Conservation (phyloP, 1,140 invertebrate species). For the Coboldia fuscipes region DNA sequence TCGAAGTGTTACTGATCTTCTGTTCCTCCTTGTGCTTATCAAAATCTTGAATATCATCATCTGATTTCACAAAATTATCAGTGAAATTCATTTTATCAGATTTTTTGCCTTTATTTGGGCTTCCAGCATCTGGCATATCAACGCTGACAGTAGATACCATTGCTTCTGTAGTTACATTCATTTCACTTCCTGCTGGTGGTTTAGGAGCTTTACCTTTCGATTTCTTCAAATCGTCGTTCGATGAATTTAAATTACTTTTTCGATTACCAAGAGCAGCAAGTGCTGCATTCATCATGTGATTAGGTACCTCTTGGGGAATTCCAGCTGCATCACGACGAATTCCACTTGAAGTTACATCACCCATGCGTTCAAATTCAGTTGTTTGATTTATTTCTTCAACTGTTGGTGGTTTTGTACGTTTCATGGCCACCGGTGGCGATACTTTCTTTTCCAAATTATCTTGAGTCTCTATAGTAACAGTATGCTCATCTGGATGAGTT, state of each 20-base stretch:
- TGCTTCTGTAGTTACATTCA: constrained; percentile 6
- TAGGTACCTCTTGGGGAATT: constrained; percentile 35
- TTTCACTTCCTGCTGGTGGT: constrained; percentile 28
- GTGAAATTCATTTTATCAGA: too few species aligned
- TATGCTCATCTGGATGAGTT: constrained; percentile 13
- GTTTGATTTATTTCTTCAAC: constrained; percentile 3
- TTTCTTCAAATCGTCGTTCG: constrained; percentile 28
- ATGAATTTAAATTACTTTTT: too few species aligned
- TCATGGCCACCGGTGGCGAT: constrained; percentile 1
- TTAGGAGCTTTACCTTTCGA: constrained; percentile 50
- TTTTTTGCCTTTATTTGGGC: too few species aligned
- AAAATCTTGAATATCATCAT: constrained; percentile 5
- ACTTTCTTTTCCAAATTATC: constrained; percentile 25
- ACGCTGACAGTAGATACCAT: constrained; percentile 5
- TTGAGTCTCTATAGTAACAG: constrained; percentile 22
- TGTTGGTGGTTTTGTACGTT: neutral
- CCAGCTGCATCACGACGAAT: constrained; percentile 32
- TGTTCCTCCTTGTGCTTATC: constrained; percentile 5
- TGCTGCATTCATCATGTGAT: constrained; percentile 46
- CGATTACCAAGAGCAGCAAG: constrained; percentile 41
- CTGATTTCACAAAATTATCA: too few species aligned
- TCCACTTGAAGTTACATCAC: constrained; percentile 24
- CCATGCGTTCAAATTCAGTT: constrained; percentile 3
- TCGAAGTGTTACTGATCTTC: constrained; percentile 7
- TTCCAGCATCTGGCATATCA: too few species aligned